Conservation (phyloP, 2,888 invertebrate genomes). For the Entomobrya proxima region DNA sequence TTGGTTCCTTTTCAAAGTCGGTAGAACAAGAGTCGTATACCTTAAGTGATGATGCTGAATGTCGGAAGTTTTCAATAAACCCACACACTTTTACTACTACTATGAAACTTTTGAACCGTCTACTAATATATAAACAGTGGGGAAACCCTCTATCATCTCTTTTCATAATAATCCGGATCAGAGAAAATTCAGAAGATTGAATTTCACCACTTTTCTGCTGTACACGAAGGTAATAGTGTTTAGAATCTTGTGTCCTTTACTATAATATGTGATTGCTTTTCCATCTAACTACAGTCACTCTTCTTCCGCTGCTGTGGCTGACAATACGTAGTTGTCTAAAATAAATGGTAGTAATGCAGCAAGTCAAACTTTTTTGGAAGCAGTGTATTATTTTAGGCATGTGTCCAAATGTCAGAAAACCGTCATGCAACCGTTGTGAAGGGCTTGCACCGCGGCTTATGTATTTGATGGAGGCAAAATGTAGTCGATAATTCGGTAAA, state of each 20-base stretch:
- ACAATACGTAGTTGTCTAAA: background rate
- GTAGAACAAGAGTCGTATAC: background rate
- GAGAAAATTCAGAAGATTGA: slow-evolving; percentile 57
- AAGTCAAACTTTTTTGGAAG: background rate
- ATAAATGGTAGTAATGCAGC: background rate
- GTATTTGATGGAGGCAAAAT: slow-evolving; percentile 12
- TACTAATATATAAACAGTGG: slow-evolving; percentile 11
- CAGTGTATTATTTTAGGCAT: slow-evolving; percentile 54
- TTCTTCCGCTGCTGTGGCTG: background rate
- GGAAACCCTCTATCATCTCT: slow-evolving; percentile 45
- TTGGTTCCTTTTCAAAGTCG: slow-evolving; percentile 34
- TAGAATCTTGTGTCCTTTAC: slow-evolving; percentile 32
- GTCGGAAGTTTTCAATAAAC: slow-evolving; percentile 58
- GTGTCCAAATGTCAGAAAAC: slow-evolving; percentile 59
- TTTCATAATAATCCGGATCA: slow-evolving; percentile 63
- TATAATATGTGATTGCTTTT: slow-evolving; percentile 40
- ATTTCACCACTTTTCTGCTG: slow-evolving; percentile 57
- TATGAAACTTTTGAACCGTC: background rate
- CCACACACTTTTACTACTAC: slow-evolving; percentile 9
- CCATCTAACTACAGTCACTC: slow-evolving; percentile 16
- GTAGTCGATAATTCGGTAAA: slow-evolving; percentile 32
- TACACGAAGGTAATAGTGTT: background rate
- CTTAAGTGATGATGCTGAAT: slow-evolving; percentile 58
- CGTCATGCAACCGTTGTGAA: slow-evolving; percentile 48
- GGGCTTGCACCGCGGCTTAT: slow-evolving; percentile 2